Evolutionary conservation across 2,888 invertebrate species (phyloP).

Genomic region (Ochlodes sylvanus): DNA sequence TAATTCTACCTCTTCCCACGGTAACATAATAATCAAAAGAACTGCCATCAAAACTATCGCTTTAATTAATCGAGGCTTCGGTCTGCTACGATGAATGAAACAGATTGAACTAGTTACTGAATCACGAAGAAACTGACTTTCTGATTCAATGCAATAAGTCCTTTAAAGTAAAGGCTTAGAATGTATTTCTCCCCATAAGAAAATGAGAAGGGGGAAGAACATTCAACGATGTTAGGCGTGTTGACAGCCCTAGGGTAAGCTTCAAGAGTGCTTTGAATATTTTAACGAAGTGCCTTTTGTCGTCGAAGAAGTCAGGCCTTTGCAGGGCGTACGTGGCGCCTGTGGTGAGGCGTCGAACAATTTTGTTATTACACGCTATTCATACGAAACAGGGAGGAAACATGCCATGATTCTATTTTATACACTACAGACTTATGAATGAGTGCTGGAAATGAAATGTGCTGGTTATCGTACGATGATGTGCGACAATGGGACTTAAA

Average conservation of each 20-base stretch:
- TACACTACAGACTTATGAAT: too few relatives aligned
- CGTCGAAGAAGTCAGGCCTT: conserved; percentile 1
- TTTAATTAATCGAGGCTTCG: too few relatives aligned
- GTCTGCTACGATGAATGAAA: too few relatives aligned
- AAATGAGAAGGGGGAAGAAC: not conserved
- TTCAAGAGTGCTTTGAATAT: conserved; percentile 41
- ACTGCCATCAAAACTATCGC: too few relatives aligned
- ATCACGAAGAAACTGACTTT: too few relatives aligned
- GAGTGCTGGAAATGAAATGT: too few relatives aligned
- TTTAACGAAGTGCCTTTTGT: conserved; percentile 42
- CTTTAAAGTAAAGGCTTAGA: not conserved
- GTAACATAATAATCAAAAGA: too few relatives aligned
- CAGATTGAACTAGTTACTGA: too few relatives aligned
- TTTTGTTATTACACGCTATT: conserved; percentile 8
- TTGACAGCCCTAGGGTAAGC: conserved; percentile 15
- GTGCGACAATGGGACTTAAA: too few relatives aligned
- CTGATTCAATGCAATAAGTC: too few relatives aligned
- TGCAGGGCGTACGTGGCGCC: not conserved
- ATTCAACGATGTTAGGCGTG: not conserved
- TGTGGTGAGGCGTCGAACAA: not conserved
- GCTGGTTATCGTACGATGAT: too few relatives aligned
- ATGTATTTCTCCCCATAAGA: not conserved
- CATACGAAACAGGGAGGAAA: not conserved
- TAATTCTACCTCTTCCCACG: too few relatives aligned
- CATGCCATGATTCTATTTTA: not conserved